Percentiles rank a stretch among this genome's conserved stretches.
phyloP scores from a whole-genome alignment of 2,888 invertebrate genomes.

The Drosophila siamana region DNA sequence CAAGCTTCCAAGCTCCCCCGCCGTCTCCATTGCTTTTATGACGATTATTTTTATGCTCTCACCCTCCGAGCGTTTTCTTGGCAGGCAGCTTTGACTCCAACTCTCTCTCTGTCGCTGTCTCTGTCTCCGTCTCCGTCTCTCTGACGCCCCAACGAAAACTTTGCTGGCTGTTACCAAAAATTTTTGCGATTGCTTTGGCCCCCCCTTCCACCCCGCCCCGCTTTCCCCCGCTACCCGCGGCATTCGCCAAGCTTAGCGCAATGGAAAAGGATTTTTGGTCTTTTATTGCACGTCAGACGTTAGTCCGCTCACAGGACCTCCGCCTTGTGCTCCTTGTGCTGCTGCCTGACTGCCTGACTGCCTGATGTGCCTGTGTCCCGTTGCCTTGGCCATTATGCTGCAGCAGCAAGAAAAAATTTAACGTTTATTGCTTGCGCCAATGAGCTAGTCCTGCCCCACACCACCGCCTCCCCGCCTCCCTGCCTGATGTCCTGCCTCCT shows the following conservation, averaged over 20 bases:
- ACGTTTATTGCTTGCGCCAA: conserved; percentile 82
- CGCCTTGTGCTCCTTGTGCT: conserved; percentile 23
- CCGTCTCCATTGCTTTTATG: conserved; percentile 70
- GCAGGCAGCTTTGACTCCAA: conserved; percentile 7
- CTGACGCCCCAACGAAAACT: conserved; percentile 43
- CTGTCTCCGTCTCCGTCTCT: neutral
- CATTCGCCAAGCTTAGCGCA: conserved; percentile 77
- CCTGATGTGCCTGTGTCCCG: conserved; percentile 51
- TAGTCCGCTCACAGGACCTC: conserved; percentile 65
- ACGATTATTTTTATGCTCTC: conserved; percentile 74
- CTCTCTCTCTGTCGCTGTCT: neutral
- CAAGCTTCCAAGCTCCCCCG: no score
- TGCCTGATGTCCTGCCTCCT: conserved; percentile 37
- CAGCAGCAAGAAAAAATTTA: conserved; percentile 77
- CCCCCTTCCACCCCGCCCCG: neutral
- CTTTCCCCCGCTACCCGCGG: conserved; percentile 19
- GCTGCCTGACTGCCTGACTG: conserved; percentile 15
- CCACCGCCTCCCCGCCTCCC: neutral
- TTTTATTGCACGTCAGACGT: conserved; percentile 80
- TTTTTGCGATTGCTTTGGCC: conserved; percentile 63
- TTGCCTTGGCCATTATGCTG: conserved; percentile 73
- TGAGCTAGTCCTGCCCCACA: conserved; percentile 65
- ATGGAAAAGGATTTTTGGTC: conserved; percentile 81
- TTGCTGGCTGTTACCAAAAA: conserved; percentile 66
- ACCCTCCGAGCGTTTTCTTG: conserved; percentile 8